These are phyloP conservation scores for Hetaerina americana DNA, from an alignment of 1,140 invertebrate genomes.

Conservation along the genomic window DNA sequence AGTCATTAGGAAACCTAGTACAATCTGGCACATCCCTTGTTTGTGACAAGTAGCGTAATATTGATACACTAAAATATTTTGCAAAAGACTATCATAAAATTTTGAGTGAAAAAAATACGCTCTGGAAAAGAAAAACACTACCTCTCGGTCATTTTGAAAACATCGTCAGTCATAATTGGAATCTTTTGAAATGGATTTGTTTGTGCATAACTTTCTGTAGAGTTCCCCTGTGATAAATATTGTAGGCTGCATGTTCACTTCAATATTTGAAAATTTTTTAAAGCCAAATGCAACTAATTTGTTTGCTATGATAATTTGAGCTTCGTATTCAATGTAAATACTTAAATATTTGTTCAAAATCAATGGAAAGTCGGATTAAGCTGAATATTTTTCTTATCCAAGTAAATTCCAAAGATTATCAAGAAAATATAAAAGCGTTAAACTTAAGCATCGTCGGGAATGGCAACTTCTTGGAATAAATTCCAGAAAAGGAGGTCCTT, in stretches of 20 bases:
- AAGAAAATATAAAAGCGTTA: not conserved
- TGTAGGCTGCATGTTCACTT: not conserved
- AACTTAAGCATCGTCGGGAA: no score
- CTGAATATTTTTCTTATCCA: not conserved
- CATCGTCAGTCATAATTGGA: constrained; percentile 65
- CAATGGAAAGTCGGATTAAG: not conserved
- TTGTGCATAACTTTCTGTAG: constrained; percentile 49
- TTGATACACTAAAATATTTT: constrained; percentile 50
- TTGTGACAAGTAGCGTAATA: constrained; percentile 45
- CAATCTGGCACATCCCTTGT: constrained; percentile 42
- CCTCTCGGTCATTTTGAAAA: constrained; percentile 69
- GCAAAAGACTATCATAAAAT: not conserved
- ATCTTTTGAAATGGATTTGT: constrained; percentile 65
- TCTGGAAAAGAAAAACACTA: constrained; percentile 21
- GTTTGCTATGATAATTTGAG: not conserved
- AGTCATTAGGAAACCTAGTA: constrained; percentile 61
- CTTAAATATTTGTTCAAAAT: not conserved
- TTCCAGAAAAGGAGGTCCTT: no score
- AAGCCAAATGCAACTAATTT: not conserved
- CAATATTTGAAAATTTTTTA: not conserved
- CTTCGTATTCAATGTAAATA: not conserved
- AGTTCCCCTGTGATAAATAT: constrained; percentile 49
- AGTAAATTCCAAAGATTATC: not conserved
- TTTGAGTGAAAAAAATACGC: constrained; percentile 2
- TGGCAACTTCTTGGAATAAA: no score